Evolutionary conservation across 2,797 vertebrate genomes (phyloP).

Genomic region (Halcyon chelicuti): DNA sequence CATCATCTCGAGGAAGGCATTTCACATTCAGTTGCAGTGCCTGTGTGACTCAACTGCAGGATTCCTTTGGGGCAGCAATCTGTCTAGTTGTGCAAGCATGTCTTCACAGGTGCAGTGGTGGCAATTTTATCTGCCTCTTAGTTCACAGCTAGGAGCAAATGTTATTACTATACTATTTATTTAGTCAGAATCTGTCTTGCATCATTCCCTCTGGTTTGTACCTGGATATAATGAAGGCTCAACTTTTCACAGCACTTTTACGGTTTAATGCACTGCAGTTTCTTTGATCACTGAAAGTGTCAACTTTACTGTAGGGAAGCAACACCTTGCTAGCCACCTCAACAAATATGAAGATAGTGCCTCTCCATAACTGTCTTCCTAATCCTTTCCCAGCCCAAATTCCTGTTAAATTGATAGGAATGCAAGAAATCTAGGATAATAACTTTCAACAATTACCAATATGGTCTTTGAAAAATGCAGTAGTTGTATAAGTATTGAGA

Average conservation of each 20-base stretch:
- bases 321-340: neutral
- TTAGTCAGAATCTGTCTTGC: neutral
- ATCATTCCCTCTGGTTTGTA: neutral
- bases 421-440: neutral
- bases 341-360: neutral
- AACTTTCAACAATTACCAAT: neutral
- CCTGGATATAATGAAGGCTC: neutral
- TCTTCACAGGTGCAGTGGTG: neutral
- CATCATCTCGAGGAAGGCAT: neutral
- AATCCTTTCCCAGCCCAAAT: neutral
- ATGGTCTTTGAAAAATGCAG: slow-evolving; percentile 7
- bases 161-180: neutral
- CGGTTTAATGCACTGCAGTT: neutral
- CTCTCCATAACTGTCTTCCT: neutral
- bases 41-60: neutral
- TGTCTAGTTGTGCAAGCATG: neutral
- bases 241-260: neutral
- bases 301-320: neutral
- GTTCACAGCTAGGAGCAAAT: neutral
- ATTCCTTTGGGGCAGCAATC: neutral
- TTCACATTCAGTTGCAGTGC: neutral
- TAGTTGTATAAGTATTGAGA: slow-evolving; percentile 18
- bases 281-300: slow-evolving; percentile 24
- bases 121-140: neutral
- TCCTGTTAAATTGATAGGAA: neutral